A percentile compares a stretch with the other conserved stretches of the same genome.
Conservation (phyloP, 2,888 invertebrate species). For the Andrena chrysosceles region DNA sequence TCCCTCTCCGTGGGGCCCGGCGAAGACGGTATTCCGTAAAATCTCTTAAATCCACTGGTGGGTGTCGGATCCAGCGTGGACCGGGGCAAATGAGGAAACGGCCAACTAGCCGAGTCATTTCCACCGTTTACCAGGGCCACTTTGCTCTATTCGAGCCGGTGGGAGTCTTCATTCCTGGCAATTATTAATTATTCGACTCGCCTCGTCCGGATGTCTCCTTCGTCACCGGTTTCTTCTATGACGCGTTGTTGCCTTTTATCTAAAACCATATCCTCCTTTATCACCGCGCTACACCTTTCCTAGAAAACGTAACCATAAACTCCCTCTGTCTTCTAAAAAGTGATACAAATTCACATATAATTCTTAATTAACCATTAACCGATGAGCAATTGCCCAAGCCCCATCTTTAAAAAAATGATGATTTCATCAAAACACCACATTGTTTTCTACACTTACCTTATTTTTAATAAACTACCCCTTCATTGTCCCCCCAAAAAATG, state of each 20-base stretch:
- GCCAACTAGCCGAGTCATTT: slow-evolving; percentile 82
- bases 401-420: too few relatives aligned
- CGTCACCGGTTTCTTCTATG: slow-evolving; percentile 43
- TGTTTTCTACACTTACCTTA: too few relatives aligned
- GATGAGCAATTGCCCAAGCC: too few relatives aligned
- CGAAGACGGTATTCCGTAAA: slow-evolving; percentile 80
- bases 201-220: slow-evolving; percentile 63
- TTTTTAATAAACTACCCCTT: too few relatives aligned
- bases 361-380: too few relatives aligned
- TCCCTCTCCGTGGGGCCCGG: slow-evolving; percentile 62
- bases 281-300: too few relatives aligned
- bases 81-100: slow-evolving; percentile 82
- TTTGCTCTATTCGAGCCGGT: slow-evolving; percentile 62
- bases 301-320: too few relatives aligned
- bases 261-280: too few relatives aligned
- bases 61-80: slow-evolving; percentile 76
- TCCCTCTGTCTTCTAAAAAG: too few relatives aligned
- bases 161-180: slow-evolving; percentile 71
- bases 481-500: too few relatives aligned
- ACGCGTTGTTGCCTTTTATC: slow-evolving; percentile 5
- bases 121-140: slow-evolving; percentile 73
- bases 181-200: slow-evolving; percentile 72
- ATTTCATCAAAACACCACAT: too few relatives aligned
- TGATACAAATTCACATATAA: too few relatives aligned
- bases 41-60: slow-evolving; percentile 83